Evolutionary conservation across 2,888 invertebrate species (phyloP).

Genomic region (Saturnia japonica): DNA sequence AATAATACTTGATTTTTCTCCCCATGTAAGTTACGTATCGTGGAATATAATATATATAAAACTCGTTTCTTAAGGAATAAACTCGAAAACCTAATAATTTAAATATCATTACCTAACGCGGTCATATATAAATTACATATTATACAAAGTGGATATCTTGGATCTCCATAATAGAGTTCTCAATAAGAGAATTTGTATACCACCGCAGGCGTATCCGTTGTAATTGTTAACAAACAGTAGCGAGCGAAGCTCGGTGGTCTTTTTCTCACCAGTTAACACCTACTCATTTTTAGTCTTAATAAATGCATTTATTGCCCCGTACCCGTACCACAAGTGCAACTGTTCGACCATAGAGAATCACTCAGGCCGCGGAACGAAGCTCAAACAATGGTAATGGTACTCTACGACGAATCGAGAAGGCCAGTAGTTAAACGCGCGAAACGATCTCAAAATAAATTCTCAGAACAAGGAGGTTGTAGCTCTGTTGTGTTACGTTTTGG

Average conservation of each 20-base stretch:
- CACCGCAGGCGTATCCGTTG: conserved; percentile 20
- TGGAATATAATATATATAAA: too few relatives aligned
- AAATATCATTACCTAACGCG: neutral
- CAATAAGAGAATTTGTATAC: conserved; percentile 22
- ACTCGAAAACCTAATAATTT: neutral
- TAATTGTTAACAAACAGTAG: conserved; percentile 52
- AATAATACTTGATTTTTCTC: too few relatives aligned
- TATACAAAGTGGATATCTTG: neutral
- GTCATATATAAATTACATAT: neutral
- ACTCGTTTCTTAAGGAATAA: too few relatives aligned
- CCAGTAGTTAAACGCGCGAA: conserved; percentile 46
- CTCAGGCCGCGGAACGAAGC: conserved; percentile 61
- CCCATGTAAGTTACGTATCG: too few relatives aligned
- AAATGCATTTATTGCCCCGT: conserved; percentile 61
- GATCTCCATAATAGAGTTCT: neutral
- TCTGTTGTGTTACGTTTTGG: conserved; percentile 11
- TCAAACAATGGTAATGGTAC: conserved; percentile 69
- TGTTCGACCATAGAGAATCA: conserved; percentile 70
- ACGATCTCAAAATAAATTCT: conserved; percentile 36
- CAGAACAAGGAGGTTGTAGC: conserved; percentile 27
- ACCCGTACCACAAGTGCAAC: conserved; percentile 59
- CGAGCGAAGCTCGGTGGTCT: conserved; percentile 60
- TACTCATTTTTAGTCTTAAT: conserved; percentile 52
- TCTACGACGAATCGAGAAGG: conserved; percentile 64
- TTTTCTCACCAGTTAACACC: conserved; percentile 64